Conservation (phyloP, 1,140 invertebrate genomes). For the Drosophila kanapiae region DNA sequence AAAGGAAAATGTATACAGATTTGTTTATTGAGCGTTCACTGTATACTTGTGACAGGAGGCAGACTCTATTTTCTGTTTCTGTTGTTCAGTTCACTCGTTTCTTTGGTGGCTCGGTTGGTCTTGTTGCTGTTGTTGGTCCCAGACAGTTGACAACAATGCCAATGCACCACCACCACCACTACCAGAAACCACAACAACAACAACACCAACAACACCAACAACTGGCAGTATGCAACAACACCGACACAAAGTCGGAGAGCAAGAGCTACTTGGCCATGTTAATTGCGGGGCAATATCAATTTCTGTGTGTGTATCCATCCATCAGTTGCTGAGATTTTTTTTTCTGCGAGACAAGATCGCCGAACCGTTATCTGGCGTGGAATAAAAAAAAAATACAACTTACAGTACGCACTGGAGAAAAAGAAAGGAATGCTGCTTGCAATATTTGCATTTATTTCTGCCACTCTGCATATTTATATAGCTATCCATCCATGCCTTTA, state of each 20-base stretch:
- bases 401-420: background rate
- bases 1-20: no score
- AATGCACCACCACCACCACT: conserved; percentile 13
- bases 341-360: conserved; percentile 46
- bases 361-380: conserved; percentile 27
- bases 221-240: background rate
- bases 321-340: conserved; percentile 40
- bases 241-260: conserved; percentile 19
- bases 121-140: background rate
- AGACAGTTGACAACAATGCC: conserved; percentile 40
- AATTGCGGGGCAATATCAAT: conserved; percentile 62
- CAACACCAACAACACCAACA: conserved; percentile 7
- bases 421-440: no score
- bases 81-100: conserved; percentile 21
- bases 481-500: no score
- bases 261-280: conserved; percentile 50
- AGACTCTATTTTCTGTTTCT: conserved; percentile 13
- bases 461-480: no score
- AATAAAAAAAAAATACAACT: background rate
- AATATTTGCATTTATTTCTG: background rate
- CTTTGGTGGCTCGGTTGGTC: conserved; percentile 23
- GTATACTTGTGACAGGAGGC: conserved; percentile 10
- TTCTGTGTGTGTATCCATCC: conserved; percentile 58
- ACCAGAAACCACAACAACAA: background rate
- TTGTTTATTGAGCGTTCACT: background rate